phyloP scores from a whole-genome alignment of 2,888 invertebrate species.

The Choreutis nemorana region DNA sequence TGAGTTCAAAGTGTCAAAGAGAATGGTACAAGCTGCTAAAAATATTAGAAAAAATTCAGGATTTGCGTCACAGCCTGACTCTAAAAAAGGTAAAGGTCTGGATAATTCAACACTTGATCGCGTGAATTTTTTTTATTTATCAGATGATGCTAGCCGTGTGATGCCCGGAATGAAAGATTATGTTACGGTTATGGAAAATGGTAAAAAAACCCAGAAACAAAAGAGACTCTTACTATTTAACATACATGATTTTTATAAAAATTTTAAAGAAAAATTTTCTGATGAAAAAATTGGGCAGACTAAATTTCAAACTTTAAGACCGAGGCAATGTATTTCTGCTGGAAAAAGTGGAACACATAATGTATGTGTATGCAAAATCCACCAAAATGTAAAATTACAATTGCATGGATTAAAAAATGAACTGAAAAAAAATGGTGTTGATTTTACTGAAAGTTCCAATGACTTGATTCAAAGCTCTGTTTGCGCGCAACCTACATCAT shows the following conservation, averaged over 20 bases:
- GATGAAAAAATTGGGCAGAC: too few relatives aligned
- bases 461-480: conserved; percentile 2
- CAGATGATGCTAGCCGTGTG: too few relatives aligned
- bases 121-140: too few relatives aligned
- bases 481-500: conserved; percentile 3
- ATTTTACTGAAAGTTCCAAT: conserved; percentile 2
- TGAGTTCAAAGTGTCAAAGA: too few relatives aligned
- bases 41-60: conserved; percentile 1
- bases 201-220: conserved; percentile 2
- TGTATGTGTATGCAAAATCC: conserved; percentile 2
- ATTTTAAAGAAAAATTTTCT: too few relatives aligned
- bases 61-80: conserved; percentile 2
- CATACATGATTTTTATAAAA: too few relatives aligned
- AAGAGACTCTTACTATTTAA: conserved; percentile 1
- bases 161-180: conserved; percentile 2
- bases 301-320: too few relatives aligned
- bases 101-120: conserved; percentile 1
- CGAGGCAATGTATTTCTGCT: too few relatives aligned
- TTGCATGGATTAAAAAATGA: conserved; percentile 2
- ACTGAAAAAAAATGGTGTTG: conserved; percentile 1
- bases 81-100: conserved; percentile 2
- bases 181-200: conserved; percentile 2
- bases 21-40: conserved; percentile 1
- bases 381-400: conserved; percentile 2
- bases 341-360: conserved; percentile 1